A percentile compares a stretch with the other conserved stretches of the same genome.
Conservation (phyloP, 2,113 vertebrate genomes). For the Emydocephalus ijimae region DNA sequence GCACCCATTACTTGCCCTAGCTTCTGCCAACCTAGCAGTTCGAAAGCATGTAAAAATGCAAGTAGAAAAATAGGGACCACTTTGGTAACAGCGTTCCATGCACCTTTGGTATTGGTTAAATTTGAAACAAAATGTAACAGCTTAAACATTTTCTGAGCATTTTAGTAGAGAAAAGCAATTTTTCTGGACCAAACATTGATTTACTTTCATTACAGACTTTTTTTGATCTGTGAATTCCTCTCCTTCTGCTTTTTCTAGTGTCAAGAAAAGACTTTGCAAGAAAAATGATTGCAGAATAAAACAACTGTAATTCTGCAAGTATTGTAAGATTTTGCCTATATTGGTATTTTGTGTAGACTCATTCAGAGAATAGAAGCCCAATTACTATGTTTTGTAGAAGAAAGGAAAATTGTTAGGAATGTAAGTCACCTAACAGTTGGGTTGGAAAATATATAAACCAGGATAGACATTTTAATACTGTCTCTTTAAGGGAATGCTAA, state of each 20-base stretch:
- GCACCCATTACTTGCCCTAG: accelerated
- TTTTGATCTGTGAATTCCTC: neutral
- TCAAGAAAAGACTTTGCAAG: neutral
- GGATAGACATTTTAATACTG: too few relatives aligned
- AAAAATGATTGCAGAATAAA: neutral
- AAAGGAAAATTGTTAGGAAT: neutral
- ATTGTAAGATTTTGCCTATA: neutral
- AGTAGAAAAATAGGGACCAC: too few relatives aligned
- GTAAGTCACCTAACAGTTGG: too few relatives aligned
- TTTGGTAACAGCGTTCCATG: too few relatives aligned
- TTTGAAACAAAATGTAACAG: neutral
- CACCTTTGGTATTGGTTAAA: neutral
- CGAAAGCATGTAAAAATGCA: too few relatives aligned
- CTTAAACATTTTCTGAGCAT: neutral
- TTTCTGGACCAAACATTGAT: neutral
- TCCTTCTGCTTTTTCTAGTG: neutral
- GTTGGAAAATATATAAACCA: too few relatives aligned
- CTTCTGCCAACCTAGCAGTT: too few relatives aligned
- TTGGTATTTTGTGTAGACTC: neutral
- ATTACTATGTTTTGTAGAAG: neutral
- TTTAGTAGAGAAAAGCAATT: neutral
- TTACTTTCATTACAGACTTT: neutral
- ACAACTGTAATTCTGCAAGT: neutral
- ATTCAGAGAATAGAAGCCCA: neutral
- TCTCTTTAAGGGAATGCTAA: too few relatives aligned